Evolutionary conservation across 2,113 vertebrate species (phyloP), one percentile per base, ranked within the genome.

Genomic region (Brachyistius frenatus): DNA sequence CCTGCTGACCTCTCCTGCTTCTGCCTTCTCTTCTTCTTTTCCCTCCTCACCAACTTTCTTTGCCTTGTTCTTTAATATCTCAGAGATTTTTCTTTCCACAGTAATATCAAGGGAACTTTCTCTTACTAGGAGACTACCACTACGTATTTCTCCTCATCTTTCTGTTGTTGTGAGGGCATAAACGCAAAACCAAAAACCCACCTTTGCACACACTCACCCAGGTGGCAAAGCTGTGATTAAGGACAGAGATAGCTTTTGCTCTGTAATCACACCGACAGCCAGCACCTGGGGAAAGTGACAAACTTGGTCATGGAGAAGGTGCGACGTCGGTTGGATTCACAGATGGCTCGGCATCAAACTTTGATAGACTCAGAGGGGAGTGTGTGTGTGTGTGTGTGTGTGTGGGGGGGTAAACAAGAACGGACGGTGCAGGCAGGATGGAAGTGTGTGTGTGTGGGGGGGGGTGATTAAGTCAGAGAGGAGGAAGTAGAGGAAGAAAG

Each of bases 261-360:
- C 33, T 10, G 69, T 76, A 64, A 69, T 81, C 76, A 60, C 55
- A 75, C 54, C 57, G 63, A 44, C 64, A 76, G 37, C 14, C n/a
- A 8, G 56, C 56, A 54, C 70, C 67, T 80, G 66, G 37, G 76
- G 65, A 82, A 58, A 58, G 14, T 44, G 61, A 67, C 50, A 76
- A 80, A 81, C 75, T 86, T 72, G 66, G 79, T 84, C 65, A 80
- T 13, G 54, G 74, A 71, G 49, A 69, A 83, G 61, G 71, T 75
- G 57, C 65, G 64, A 72, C 73, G 72, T 66, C n/a, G 63, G 70
- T 62, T 35, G 16, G 52, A 74, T 75, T 68, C 66, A 73, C 68
- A 85, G 76, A 86, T 79, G 82, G 84, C 73, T 84, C n/a, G 0
- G 66, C 47, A 23, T 81, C 73, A 77, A 87, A 81, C 70, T 82